Conservation (phyloP, 2,113 vertebrate species). For the Oceanites oceanicus region DNA sequence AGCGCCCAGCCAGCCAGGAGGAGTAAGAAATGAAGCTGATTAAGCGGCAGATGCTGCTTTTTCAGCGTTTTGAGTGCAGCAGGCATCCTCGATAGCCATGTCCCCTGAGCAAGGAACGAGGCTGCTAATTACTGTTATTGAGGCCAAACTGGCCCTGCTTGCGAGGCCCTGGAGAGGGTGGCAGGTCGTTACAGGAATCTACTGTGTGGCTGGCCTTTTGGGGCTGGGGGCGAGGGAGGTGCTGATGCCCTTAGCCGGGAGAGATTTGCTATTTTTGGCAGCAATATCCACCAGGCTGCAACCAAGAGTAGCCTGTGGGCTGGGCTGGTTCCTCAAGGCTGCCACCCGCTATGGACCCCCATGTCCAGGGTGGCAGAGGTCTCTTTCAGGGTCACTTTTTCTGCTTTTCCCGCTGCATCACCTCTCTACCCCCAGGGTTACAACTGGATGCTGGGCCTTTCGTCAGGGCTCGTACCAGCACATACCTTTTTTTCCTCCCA, state of each 20-base stretch:
- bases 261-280: neutral
- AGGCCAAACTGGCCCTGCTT: neutral
- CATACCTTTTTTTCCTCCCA: neutral
- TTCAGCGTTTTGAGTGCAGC: neutral
- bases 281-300: neutral
- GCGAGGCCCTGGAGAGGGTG: neutral
- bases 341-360: neutral
- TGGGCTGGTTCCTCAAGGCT: neutral
- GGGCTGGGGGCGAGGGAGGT: neutral
- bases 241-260: neutral
- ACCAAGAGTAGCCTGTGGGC: neutral
- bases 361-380: neutral
- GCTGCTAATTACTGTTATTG: neutral
- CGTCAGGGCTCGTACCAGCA: neutral
- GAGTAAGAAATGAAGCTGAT: neutral
- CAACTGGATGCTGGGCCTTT: neutral
- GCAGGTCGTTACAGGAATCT: neutral
- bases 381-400: neutral
- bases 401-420: neutral
- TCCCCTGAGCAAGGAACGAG: neutral
- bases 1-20: rapidly evolving
- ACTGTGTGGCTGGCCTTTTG: neutral
- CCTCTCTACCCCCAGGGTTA: neutral
- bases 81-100: neutral
- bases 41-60: neutral